These are phyloP conservation scores for Micromesistius poutassou DNA, from an alignment of 2,797 vertebrate species.

Conservation along the genomic window DNA sequence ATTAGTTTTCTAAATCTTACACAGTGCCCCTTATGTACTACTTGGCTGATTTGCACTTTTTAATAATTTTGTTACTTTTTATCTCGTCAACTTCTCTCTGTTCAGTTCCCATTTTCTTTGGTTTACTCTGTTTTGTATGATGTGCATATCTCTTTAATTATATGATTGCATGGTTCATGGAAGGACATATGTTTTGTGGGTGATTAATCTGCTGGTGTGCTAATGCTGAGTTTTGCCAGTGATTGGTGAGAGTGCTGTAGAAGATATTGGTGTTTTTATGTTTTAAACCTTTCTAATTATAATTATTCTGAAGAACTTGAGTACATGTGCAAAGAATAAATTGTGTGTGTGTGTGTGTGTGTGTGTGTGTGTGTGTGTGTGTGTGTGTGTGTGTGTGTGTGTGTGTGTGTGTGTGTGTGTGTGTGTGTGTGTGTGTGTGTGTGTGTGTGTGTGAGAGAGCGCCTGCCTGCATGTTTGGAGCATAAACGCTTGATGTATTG, in stretches of 20 bases:
- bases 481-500: not conserved
- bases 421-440: not conserved
- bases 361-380: not conserved
- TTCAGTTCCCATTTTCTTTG: constrained; percentile 38
- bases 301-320: constrained; percentile 53
- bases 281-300: constrained; percentile 55
- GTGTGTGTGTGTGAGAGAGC: not conserved
- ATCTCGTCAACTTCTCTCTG: constrained; percentile 31
- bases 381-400: not conserved
- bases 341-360: constrained; percentile 14
- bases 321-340: constrained; percentile 64
- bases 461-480: not conserved
- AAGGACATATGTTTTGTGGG: constrained; percentile 30
- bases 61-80: constrained; percentile 10
- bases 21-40: constrained; percentile 8
- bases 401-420: constrained; percentile 1
- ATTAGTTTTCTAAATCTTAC: not conserved
- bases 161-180: constrained; percentile 42
- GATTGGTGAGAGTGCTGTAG: constrained; percentile 26
- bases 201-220: constrained; percentile 35
- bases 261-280: constrained; percentile 31
- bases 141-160: constrained; percentile 31
- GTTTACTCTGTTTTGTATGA: constrained; percentile 36
- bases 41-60: constrained; percentile 32
- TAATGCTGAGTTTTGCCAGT: not conserved